Evolutionary conservation across 2,888 invertebrate genomes (phyloP).

Genomic region (Amphipoea lucens): DNA sequence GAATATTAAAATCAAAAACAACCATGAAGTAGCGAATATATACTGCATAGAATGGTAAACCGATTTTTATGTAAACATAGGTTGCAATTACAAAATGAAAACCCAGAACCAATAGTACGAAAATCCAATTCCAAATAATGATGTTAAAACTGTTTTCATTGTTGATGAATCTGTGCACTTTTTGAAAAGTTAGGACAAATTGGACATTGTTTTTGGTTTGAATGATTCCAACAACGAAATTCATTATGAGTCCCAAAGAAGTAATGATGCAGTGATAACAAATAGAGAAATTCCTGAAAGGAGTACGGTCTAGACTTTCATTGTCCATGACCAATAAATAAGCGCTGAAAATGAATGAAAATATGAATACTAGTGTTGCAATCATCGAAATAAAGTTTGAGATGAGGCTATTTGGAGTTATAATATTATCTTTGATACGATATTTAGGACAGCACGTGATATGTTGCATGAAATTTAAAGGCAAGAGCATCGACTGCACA

Average conservation of each 20-base stretch:
- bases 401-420: constrained; percentile 2
- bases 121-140: constrained; percentile 29
- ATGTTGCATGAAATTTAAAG: constrained; percentile 37
- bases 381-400: constrained; percentile 6
- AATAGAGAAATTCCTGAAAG: not conserved
- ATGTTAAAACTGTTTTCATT: not conserved
- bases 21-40: not conserved
- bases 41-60: not conserved
- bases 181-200: constrained; percentile 39
- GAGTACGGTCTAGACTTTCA: not conserved
- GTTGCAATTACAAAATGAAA: not conserved
- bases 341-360: too few species aligned
- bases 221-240: not conserved
- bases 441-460: constrained; percentile 19
- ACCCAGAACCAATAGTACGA: not conserved
- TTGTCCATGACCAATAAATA: not conserved
- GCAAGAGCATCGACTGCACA: constrained; percentile 33
- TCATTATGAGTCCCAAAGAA: constrained; percentile 5
- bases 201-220: constrained; percentile 7
- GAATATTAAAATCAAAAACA: constrained; percentile 12
- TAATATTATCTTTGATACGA: not conserved
- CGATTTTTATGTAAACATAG: too few species aligned
- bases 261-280: not conserved
- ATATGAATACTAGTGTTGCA: not conserved
- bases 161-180: constrained; percentile 33